Conservation (phyloP, 2,113 vertebrate genomes). For the Pituophis catenifer region DNA sequence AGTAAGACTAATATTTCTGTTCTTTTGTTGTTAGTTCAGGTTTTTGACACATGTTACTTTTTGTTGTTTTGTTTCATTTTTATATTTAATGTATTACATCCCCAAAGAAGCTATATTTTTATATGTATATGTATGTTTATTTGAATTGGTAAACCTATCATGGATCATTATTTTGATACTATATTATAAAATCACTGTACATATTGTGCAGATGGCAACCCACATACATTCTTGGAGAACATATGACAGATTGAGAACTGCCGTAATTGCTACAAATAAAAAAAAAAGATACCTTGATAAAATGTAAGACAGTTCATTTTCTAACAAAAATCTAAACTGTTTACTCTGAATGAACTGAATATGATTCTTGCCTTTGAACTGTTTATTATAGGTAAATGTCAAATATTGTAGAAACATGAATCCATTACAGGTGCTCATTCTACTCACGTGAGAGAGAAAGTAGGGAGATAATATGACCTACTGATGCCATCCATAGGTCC, state of each 20-base stretch:
- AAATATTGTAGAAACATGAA: background rate
- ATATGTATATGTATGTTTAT: background rate
- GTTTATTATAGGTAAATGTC: fast-evolving
- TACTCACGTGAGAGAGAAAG: background rate
- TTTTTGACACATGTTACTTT: background rate
- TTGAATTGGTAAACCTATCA: background rate
- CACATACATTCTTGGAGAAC: background rate
- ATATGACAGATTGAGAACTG: background rate
- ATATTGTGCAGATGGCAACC: background rate
- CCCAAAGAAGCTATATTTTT: background rate
- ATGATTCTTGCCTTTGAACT: background rate
- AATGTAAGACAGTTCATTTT: background rate
- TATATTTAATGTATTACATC: background rate
- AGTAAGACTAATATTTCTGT: background rate
- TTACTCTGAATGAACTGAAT: background rate
- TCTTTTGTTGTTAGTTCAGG: background rate
- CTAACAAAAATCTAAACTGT: background rate
- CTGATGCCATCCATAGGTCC: background rate
- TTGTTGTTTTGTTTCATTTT: background rate
- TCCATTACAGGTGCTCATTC: too few species aligned
- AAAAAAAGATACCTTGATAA: slow-evolving; percentile 26
- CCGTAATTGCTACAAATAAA: background rate
- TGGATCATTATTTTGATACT: slow-evolving; percentile 6
- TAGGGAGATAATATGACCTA: background rate
- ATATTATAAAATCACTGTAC: background rate